Evolutionary conservation across 2,797 vertebrate genomes (phyloP), one percentile per base, ranked within the genome.

Genomic region (Coccyzus lansbergi): DNA sequence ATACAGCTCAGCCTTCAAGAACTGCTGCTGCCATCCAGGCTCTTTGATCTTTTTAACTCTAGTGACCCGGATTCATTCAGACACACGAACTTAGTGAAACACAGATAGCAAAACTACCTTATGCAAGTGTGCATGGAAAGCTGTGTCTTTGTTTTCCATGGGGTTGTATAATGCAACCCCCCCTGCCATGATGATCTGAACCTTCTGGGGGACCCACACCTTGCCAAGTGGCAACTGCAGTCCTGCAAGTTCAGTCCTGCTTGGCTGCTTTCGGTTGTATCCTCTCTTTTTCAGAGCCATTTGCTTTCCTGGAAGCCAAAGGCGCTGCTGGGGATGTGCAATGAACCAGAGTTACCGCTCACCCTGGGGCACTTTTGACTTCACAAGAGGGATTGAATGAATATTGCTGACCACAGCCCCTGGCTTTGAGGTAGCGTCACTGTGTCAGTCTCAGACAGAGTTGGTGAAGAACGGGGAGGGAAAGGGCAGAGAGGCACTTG

Each of bases 21-120:
- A 9, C 36, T 58, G 86, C 62, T 48, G 64, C 83, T 55, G 55
- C 76, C 56, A 36, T 11, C 14, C 12, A 2, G 6, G 36, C 26
- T 63, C 38, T 91, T 60, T 68, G 76, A 48, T 91, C 17, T 49
- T 26, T 77, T 67, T 55, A 55, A 68, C 51, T 49, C n/a, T 18
- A 26, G 64, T 9, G 28, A 25, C 33, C 40, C 52, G 56, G n/a
- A 16, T 8, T 44, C 31, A 7, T 1, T 8, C 2, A 40, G 52
- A 3, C 2, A 1, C 1, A 4, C 10, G 20, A 51, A 13, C 48
- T 26, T 36, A 17, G n/a, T 48, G 51, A 71, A 53, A 31, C 1
- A 5, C 15, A n/a, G 42, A 5, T 24, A 26, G 42, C 49, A 65
- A 65, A 19, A n/a, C 36, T 28, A n/a, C 33, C 63, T 11, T 26